Evolutionary conservation across 2,113 vertebrate species (phyloP).

Genomic region (Petroica traversi): DNA sequence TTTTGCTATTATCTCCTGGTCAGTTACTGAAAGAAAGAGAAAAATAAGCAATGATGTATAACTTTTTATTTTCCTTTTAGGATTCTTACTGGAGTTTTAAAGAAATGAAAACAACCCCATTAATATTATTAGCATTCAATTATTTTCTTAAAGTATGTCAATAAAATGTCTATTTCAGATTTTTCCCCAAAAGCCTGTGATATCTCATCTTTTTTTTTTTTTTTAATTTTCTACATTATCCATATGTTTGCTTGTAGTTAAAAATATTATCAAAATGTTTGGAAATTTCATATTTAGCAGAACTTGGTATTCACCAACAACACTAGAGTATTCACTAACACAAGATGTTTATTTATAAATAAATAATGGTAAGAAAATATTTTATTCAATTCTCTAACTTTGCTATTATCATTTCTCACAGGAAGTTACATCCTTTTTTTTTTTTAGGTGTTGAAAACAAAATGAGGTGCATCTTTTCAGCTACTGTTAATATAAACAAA

Average conservation of each 20-base stretch:
- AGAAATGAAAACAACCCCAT: accelerated
- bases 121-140: not conserved
- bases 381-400: not conserved
- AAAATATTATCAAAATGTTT: not conserved
- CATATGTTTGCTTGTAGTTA: not conserved
- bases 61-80: not conserved
- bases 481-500: not conserved
- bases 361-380: not conserved
- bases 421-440: accelerated
- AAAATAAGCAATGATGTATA: not conserved
- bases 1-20: not conserved
- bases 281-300: not conserved
- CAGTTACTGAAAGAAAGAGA: not conserved
- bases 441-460: not conserved
- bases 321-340: accelerated
- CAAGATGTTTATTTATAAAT: not conserved
- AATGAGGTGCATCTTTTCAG: not conserved
- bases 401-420: not conserved
- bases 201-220: not conserved
- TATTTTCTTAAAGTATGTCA: not conserved
- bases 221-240: not conserved
- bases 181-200: not conserved
- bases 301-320: not conserved
- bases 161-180: not conserved
- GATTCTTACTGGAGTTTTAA: not conserved